Percentiles rank a stretch among this genome's conserved stretches.
Evolutionary conservation across 1,140 invertebrate species (phyloP).

Genomic region (Lucilia sericata): DNA sequence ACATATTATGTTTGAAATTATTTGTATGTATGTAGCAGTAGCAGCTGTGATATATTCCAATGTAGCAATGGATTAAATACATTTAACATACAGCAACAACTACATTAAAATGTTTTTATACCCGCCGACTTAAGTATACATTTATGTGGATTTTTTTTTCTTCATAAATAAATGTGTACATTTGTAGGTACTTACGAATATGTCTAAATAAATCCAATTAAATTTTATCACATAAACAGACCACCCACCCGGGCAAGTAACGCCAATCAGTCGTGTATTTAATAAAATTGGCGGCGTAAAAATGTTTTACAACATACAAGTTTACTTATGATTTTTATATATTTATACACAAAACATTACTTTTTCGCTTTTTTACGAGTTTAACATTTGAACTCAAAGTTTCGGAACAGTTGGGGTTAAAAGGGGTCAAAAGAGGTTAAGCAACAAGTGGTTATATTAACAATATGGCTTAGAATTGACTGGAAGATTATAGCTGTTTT

Average conservation of each 20-base stretch:
- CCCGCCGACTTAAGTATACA: not conserved
- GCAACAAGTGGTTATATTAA: too few relatives aligned
- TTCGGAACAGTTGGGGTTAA: too few relatives aligned
- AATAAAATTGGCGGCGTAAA: not conserved
- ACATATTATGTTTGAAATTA: not conserved
- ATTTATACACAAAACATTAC: too few relatives aligned
- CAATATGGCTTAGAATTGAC: too few relatives aligned
- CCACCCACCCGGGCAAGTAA: not conserved
- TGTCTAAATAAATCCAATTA: constrained; percentile 27
- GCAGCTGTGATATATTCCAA: not conserved
- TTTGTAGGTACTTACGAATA: not conserved
- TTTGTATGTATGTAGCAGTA: not conserved
- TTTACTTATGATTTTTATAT: too few relatives aligned
- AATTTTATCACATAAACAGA: not conserved
- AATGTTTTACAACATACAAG: not conserved
- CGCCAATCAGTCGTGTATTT: not conserved
- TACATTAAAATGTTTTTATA: not conserved
- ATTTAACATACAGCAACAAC: not conserved
- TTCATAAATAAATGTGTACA: too few relatives aligned
- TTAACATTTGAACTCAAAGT: too few relatives aligned
- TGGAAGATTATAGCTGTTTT: too few relatives aligned
- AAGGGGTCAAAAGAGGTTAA: too few relatives aligned
- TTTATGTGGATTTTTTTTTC: not conserved
- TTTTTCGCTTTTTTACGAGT: too few relatives aligned
- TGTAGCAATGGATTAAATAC: not conserved